A percentile compares a stretch with the other conserved stretches of the same genome.
These are phyloP conservation scores for Guaruba guarouba DNA, from an alignment of 2,113 vertebrate genomes.

Conservation along the genomic window DNA sequence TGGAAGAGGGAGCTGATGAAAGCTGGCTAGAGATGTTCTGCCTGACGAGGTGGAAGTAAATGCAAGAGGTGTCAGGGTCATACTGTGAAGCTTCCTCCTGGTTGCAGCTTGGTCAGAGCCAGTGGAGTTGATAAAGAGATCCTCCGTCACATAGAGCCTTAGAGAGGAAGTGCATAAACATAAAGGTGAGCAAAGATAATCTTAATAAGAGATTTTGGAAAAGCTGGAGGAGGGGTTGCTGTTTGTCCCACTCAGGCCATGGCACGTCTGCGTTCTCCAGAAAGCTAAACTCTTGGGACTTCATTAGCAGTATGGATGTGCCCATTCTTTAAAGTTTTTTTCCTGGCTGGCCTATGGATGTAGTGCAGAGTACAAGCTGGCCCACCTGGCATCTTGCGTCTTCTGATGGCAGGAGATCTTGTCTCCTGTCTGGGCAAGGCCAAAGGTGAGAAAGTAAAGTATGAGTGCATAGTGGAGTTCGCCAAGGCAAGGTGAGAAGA, in stretches of 20 bases:
- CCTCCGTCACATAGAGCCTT: not conserved
- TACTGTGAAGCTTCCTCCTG: not conserved
- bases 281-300: not conserved
- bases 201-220: not conserved
- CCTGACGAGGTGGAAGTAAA: not conserved
- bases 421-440: not conserved
- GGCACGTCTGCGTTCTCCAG: fast-evolving
- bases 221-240: not conserved
- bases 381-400: not conserved
- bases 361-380: not conserved
- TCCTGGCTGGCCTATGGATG: not conserved
- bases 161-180: not conserved
- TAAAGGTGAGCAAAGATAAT: not conserved
- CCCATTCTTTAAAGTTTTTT: not conserved
- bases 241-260: not conserved
- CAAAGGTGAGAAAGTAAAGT: not conserved
- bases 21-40: not conserved
- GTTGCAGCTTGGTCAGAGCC: not conserved
- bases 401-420: not conserved
- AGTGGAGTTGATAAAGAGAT: not conserved
- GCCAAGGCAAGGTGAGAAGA: not conserved
- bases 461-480: not conserved
- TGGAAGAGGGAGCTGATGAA: not conserved
- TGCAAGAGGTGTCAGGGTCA: fast-evolving
- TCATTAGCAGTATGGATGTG: not conserved